Percentiles rank a stretch among this genome's conserved stretches.
Evolutionary conservation across 2,797 vertebrate species (phyloP).

Genomic region (Esox masquinongy): DNA sequence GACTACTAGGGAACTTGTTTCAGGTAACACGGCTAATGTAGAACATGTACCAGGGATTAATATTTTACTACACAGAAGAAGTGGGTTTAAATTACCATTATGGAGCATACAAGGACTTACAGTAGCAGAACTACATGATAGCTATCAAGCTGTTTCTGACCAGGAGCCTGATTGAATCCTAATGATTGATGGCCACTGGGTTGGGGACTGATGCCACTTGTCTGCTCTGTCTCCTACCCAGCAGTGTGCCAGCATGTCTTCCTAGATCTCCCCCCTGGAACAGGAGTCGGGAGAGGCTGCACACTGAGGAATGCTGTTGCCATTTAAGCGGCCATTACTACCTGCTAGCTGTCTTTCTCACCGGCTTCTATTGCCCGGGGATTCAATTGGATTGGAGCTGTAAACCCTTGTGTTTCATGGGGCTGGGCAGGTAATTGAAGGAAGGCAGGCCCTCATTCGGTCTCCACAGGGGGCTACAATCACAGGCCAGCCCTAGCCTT

Average conservation of each 20-base stretch:
- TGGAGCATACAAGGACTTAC: no score
- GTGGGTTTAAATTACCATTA: neutral
- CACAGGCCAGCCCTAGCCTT: constrained; percentile 84
- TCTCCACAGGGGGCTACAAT: constrained; percentile 79
- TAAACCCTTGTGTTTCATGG: constrained; percentile 77
- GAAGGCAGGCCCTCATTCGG: constrained; percentile 80
- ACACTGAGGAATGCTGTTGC: constrained; percentile 80
- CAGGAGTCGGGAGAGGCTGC: constrained; percentile 64
- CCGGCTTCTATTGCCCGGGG: constrained; percentile 81
- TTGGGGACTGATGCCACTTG: neutral
- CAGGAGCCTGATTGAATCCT: neutral
- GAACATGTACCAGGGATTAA: neutral
- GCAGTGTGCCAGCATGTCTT: neutral
- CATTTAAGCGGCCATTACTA: constrained; percentile 83
- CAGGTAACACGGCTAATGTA: no score
- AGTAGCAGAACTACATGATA: neutral
- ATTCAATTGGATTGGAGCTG: constrained; percentile 81
- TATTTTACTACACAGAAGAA: neutral
- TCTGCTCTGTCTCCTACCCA: neutral
- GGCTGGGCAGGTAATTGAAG: constrained; percentile 77
- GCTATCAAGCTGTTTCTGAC: neutral
- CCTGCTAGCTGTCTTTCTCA: constrained; percentile 78
- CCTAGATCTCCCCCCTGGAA: constrained; percentile 34
- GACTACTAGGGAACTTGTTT: no score
- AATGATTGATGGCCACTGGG: neutral